These are phyloP conservation scores for Nerophis lumbriciformis DNA, from an alignment of 2,113 vertebrate genomes.

Conservation along the genomic window DNA sequence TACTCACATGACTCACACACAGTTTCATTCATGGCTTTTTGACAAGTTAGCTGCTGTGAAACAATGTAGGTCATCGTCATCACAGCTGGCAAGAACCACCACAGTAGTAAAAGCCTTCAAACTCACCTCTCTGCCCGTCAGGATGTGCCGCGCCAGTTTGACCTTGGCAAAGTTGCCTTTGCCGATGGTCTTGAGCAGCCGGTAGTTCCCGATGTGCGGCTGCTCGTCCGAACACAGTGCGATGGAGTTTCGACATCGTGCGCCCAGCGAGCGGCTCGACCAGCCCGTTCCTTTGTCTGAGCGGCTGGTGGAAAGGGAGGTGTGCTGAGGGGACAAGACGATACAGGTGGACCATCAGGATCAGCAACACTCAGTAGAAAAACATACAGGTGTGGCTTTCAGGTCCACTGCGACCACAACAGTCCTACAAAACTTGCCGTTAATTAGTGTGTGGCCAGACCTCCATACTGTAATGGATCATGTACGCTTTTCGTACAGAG, in stretches of 20 bases:
- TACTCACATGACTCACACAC: conserved; percentile 38
- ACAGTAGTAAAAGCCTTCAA: neutral
- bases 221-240: conserved; percentile 86
- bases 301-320: conserved; percentile 80
- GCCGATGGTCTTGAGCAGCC: conserved; percentile 87
- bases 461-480: too few relatives aligned
- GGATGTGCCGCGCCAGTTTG: conserved; percentile 86
- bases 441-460: too few relatives aligned
- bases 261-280: conserved; percentile 85
- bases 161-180: conserved; percentile 95
- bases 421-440: too few relatives aligned
- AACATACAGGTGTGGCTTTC: neutral
- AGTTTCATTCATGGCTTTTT: neutral
- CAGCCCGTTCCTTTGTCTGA: conserved; percentile 84
- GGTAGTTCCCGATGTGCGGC: conserved; percentile 90
- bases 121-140: conserved; percentile 84
- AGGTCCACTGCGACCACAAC: too few relatives aligned
- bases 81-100: neutral
- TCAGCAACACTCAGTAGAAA: neutral
- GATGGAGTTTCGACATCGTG: conserved; percentile 88
- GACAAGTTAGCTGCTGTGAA: neutral
- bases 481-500: too few relatives aligned
- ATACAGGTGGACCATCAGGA: neutral
- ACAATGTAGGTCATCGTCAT: neutral
- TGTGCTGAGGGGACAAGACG: conserved; percentile 66